Base-by-base conservation (phyloP, 2,797 vertebrate genomes). In the Pterois miles region DNA sequence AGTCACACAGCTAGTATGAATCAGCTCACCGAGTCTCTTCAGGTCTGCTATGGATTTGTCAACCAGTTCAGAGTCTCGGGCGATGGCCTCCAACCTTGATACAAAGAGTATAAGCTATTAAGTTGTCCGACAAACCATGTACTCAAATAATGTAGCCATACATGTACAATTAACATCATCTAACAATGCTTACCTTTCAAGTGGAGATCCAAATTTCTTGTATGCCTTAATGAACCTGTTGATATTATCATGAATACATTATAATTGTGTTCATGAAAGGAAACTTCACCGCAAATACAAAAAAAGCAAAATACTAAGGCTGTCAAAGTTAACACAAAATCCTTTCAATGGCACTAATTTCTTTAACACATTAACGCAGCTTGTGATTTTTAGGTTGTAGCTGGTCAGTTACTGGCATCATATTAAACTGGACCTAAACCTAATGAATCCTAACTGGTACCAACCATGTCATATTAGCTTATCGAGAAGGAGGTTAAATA, bases 221-320 rank as follows among this genome's bases (percentile, higher is more conserved):
- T 99, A 99, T 1, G 97, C 97, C 90, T 99, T 99, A 88, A 99
- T 98, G 90, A 99, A 99, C 93, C 98, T 99, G 89, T 70, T 8
- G 36, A 34, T 4, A 74, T 53, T 2, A 38, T 10, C 34, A 52
- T 20, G 7, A 67, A 71, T 6, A 58, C 0, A 22, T 73, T 57
- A 58, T 9, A 18, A 53, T 31, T 46, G 12, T 18, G 22, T 27
- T 70, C 6, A 34, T 31, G 0, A 56, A 57, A 67, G 1, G 1
- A 64, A 12, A 46, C 22, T 7, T 64, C 29, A 48, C 3, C 53
- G 23, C 4, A 20, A 20, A 46, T 1, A 57, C 0, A 50, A 8
- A 11, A 64, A 12, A 7, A 38, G 5, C 4, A 23, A 36, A 22
- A 13, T 22, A 62, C 36, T 46, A 46, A 8, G 18, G 18, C 43